Percentiles rank a stretch among this genome's conserved stretches.
These are phyloP conservation scores for Myiotriccus ornatus DNA, from an alignment of 2,797 vertebrate genomes.

Conservation along the genomic window DNA sequence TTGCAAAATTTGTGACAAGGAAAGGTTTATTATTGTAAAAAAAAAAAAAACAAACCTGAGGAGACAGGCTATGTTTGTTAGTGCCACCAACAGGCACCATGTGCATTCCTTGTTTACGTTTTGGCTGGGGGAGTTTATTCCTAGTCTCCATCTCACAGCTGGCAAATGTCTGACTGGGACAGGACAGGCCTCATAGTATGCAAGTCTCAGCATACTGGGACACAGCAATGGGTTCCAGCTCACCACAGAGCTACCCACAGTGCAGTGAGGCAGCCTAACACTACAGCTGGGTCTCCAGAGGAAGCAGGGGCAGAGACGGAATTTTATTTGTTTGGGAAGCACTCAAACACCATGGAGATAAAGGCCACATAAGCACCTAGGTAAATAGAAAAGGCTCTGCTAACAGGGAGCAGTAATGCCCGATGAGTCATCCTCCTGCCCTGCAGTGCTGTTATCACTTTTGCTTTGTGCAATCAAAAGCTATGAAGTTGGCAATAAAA, in stretches of 20 bases:
- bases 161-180: not conserved
- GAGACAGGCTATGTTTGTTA: not conserved
- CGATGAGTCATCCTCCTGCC: slow-evolving; percentile 54
- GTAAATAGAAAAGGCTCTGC: slow-evolving; percentile 55
- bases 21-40: not conserved
- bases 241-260: not conserved
- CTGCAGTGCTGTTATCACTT: slow-evolving; percentile 43
- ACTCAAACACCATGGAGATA: slow-evolving; percentile 52
- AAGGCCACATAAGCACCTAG: slow-evolving; percentile 47
- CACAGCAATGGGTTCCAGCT: not conserved
- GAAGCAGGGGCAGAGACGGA: not conserved
- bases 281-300: slow-evolving; percentile 20
- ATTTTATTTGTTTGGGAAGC: slow-evolving; percentile 60
- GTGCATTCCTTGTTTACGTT: not conserved
- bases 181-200: not conserved
- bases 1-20: not conserved
- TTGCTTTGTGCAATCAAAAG: slow-evolving; percentile 28
- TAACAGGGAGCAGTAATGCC: slow-evolving; percentile 1
- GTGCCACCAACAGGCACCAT: not conserved
- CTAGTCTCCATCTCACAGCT: not conserved
- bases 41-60: not conserved
- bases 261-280: not conserved
- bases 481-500: slow-evolving; percentile 51
- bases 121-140: not conserved
- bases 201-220: not conserved